Percentiles rank a stretch among this genome's conserved stretches.
These are phyloP conservation scores for Argynnis bischoffii DNA, from an alignment of 2,888 invertebrate species.

Conservation along the genomic window DNA sequence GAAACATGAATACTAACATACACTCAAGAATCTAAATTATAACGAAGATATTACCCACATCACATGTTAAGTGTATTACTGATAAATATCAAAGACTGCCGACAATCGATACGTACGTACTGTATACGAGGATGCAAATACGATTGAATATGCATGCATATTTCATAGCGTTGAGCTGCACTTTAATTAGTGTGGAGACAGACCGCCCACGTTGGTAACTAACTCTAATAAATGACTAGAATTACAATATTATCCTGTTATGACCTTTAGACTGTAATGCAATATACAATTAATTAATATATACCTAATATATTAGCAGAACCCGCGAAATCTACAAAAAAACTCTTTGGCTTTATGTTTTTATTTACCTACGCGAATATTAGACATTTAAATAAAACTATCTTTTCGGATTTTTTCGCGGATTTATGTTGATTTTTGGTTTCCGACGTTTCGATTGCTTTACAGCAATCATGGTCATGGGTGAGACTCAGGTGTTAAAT, in stretches of 20 bases:
- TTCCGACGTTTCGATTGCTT: too few relatives aligned
- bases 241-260: not conserved
- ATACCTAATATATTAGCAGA: too few relatives aligned
- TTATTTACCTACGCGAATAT: too few relatives aligned
- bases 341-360: too few relatives aligned
- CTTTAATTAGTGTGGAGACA: constrained; percentile 52
- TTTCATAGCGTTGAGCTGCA: constrained; percentile 50
- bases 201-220: constrained; percentile 51
- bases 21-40: not conserved
- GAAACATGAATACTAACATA: not conserved
- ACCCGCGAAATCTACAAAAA: too few relatives aligned
- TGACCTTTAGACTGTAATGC: not conserved
- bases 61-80: constrained; percentile 16
- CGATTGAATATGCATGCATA: constrained; percentile 54
- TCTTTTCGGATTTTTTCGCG: too few relatives aligned
- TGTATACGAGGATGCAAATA: constrained; percentile 50
- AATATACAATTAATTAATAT: not conserved
- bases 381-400: too few relatives aligned
- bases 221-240: constrained; percentile 4
- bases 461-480: too few relatives aligned
- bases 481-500: too few relatives aligned
- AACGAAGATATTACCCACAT: not conserved
- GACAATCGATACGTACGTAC: constrained; percentile 47
- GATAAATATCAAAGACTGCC: constrained; percentile 36
- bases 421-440: too few relatives aligned